A percentile compares a stretch with the other conserved stretches of the same genome.
Evolutionary conservation across 2,113 vertebrate genomes (phyloP).

Genomic region (Tonatia bakeri): DNA sequence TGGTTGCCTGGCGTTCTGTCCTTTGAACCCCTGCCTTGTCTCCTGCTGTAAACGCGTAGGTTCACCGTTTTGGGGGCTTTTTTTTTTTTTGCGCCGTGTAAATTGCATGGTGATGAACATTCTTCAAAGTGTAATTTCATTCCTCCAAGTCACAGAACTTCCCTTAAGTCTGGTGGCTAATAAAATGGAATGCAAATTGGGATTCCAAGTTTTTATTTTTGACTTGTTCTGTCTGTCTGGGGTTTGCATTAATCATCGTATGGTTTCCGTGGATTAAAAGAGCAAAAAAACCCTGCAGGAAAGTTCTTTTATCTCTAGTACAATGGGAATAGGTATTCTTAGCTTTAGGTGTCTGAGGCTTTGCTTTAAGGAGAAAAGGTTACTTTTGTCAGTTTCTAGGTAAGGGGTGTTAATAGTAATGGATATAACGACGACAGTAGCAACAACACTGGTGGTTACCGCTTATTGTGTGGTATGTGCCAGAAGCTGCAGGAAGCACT

Average conservation of each 20-base stretch:
- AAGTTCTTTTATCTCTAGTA: too few species aligned
- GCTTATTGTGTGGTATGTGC: rapidly evolving
- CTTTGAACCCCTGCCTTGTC: not conserved
- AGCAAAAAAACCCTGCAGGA: not conserved
- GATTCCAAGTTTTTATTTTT: not conserved
- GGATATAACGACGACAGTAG: not conserved
- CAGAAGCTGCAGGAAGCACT: rapidly evolving
- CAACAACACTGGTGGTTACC: rapidly evolving
- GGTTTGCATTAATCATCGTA: not conserved
- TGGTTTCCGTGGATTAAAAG: not conserved
- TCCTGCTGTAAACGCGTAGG: not conserved
- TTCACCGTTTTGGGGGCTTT: too few species aligned
- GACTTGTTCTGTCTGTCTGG: not conserved
- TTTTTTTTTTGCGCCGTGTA: not conserved
- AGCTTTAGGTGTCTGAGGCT: not conserved
- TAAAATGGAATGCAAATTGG: not conserved
- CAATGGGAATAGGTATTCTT: not conserved
- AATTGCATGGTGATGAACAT: not conserved
- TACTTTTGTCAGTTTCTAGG: not conserved
- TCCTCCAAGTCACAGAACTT: not conserved
- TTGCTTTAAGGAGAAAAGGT: not conserved
- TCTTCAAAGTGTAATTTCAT: not conserved
- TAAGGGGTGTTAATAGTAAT: not conserved
- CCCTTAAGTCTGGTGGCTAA: not conserved
- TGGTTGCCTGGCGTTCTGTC: rapidly evolving